Evolutionary conservation across 2,888 invertebrate species (phyloP), one percentile per base, ranked within the genome.

Genomic region (Leucoptera coffeella): DNA sequence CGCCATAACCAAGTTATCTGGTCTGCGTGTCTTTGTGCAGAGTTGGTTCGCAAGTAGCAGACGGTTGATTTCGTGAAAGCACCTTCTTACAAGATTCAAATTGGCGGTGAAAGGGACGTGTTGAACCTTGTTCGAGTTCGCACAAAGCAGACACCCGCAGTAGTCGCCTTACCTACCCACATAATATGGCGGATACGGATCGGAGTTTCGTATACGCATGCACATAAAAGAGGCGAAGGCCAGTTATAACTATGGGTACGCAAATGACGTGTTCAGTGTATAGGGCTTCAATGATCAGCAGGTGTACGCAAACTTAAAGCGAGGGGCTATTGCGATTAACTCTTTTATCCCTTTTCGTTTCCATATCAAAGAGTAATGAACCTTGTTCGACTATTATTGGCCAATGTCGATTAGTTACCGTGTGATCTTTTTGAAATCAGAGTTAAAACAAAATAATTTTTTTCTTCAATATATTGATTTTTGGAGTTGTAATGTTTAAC

Each of bases 251-350:
- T 53, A 44, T 37, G 50, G 54, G 56, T 59, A 58, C 61, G 61
- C 59, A 58, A 64, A 61, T 60, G 62, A 61, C 56, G 55, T 49
- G 54, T 61, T 61, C 56, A 65, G n/a, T n/a, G n/a, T 55, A 59
- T 69, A 64, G 53, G 65, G 64, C 69, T 69, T 67, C 65, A 50
- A 64, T 62, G 61, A 62, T 69, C 67, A 67, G 69, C 69, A 67
- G 69, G 69, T 69, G 69, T 58, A 65, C 65, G 62, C 57, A 50
- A 59, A 60, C 54, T 27, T 60, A 57, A 64, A 59, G 59, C 53
- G 55, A 67, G 61, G 69, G 67, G 69, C 57, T 65, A 65, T 62
- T 60, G 58, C 62, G 67, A 65, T 64, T 65, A 65, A 64, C 64
- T 65, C 61, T 61, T 67, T 69, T 64, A 65, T 69, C 62, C 67